Conservation (phyloP, 2,113 vertebrate genomes). For the Saccopteryx bilineata region DNA sequence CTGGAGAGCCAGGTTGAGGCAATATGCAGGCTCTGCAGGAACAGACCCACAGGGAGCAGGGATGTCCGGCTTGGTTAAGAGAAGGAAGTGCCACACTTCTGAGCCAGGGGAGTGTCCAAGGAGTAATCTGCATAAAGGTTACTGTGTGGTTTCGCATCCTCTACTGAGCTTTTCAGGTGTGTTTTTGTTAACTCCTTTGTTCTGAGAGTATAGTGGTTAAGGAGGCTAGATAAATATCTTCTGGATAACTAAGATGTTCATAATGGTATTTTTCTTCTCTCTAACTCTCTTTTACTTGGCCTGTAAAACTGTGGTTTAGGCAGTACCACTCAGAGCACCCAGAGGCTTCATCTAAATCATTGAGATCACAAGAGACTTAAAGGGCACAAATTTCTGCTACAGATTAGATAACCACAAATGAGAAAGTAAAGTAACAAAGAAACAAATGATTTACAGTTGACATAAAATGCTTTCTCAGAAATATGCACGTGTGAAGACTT, state of each 20-base stretch:
- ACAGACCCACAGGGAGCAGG: accelerated
- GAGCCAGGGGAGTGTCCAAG: background rate
- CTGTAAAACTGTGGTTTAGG: background rate
- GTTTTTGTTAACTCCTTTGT: background rate
- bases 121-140: background rate
- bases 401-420: background rate
- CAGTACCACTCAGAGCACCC: background rate
- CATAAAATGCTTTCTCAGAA: background rate
- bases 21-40: background rate
- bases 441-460: background rate
- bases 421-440: background rate
- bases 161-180: background rate
- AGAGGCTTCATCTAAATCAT: background rate
- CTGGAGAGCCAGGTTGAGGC: background rate
- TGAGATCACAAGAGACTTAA: background rate
- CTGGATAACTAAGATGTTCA: background rate
- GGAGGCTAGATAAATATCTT: background rate
- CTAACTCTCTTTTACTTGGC: background rate
- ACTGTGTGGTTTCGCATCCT: background rate
- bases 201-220: background rate
- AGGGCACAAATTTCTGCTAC: background rate
- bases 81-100: background rate
- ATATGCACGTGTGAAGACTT: background rate
- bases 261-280: background rate
- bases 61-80: background rate